Percentiles rank a stretch among this genome's conserved stretches.
These are phyloP conservation scores for Allolobophora icterica DNA, from an alignment of 2,888 invertebrate genomes.

Conservation along the genomic window DNA sequence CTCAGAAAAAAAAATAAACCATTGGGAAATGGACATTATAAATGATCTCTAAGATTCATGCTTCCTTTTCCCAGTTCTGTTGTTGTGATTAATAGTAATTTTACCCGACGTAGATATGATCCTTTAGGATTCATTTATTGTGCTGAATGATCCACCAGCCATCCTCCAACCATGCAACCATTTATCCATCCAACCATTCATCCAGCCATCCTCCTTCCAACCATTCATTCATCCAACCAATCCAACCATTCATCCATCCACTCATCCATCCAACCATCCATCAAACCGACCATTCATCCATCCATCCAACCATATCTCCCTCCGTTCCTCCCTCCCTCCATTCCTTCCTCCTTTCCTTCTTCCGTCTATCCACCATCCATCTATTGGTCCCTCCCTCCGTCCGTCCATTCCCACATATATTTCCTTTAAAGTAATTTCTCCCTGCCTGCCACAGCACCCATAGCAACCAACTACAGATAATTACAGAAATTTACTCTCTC, in stretches of 20 bases:
- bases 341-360: too few relatives aligned
- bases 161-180: too few relatives aligned
- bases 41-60: too few relatives aligned
- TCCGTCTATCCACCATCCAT: not conserved
- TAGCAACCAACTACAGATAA: not conserved
- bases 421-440: not conserved
- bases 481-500: not conserved
- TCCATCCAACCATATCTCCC: too few relatives aligned
- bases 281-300: too few relatives aligned
- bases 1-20: not conserved
- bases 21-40: not conserved
- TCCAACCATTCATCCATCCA: too few relatives aligned
- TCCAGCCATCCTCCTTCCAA: too few relatives aligned
- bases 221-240: too few relatives aligned
- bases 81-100: not conserved
- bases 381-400: not conserved
- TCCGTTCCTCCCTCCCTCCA: too few relatives aligned
- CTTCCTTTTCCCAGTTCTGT: not conserved
- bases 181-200: too few relatives aligned
- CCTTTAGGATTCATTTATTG: not conserved
- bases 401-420: not conserved
- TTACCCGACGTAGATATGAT: not conserved
- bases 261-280: too few relatives aligned
- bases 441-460: not conserved
- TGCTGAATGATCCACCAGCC: too few relatives aligned